phyloP scores from a whole-genome alignment of 2,888 invertebrate genomes.

The Macrophya alboannulata region DNA sequence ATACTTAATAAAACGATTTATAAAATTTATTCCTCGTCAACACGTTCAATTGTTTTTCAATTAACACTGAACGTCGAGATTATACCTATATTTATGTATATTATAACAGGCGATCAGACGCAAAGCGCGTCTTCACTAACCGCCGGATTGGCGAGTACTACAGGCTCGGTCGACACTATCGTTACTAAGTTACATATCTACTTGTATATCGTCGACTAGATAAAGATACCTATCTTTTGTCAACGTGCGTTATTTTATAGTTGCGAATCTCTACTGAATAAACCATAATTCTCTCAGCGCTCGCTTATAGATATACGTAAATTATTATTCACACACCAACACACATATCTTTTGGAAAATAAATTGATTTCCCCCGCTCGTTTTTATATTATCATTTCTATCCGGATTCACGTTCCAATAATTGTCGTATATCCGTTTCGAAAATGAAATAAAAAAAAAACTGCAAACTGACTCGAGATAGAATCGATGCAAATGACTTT shows the following conservation, averaged over 20 bases:
- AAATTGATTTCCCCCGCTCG: neutral
- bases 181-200: slow-evolving; percentile 36
- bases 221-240: slow-evolving; percentile 23
- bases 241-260: neutral
- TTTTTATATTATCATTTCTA: neutral
- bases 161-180: slow-evolving; percentile 24
- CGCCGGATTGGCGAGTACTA: slow-evolving; percentile 49
- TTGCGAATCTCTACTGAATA: neutral
- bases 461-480: too few species aligned
- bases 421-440: neutral
- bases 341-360: neutral
- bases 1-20: neutral
- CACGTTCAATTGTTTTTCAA: slow-evolving; percentile 3
- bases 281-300: neutral
- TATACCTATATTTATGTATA: neutral
- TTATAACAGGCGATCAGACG: slow-evolving; percentile 9
- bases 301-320: too few species aligned
- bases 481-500: too few species aligned
- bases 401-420: neutral
- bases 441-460: neutral
- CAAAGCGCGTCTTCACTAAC: slow-evolving; percentile 43
- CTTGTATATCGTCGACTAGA: slow-evolving; percentile 40
- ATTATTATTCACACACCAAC: too few species aligned
- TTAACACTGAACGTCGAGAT: neutral
- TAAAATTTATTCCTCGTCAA: neutral